These are phyloP conservation scores for Papilio machaon DNA, from an alignment of 1,140 invertebrate species.

Conservation along the genomic window DNA sequence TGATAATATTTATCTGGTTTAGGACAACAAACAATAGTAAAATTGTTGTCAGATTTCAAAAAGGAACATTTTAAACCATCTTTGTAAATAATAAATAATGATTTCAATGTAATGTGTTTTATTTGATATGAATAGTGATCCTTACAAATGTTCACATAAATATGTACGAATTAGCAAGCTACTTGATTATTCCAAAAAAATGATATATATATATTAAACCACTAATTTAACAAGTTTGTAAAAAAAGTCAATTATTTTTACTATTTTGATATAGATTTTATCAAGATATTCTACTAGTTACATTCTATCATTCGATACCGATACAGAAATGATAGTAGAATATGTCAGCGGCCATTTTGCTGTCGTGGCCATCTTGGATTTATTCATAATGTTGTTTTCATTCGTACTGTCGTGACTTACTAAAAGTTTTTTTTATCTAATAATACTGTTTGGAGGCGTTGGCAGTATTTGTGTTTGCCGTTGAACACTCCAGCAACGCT, in stretches of 20 bases:
- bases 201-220: not conserved
- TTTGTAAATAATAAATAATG: not conserved
- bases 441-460: constrained; percentile 80
- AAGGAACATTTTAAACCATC: not conserved
- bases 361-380: no score
- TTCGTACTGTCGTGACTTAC: no score
- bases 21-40: not conserved
- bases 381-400: no score
- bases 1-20: not conserved
- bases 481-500: constrained; percentile 84
- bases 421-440: not conserved
- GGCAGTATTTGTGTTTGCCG: constrained; percentile 83
- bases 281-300: no score
- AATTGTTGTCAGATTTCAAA: not conserved
- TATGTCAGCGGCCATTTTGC: no score
- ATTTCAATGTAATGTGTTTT: not conserved
- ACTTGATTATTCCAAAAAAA: not conserved
- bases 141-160: no score
- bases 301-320: no score
- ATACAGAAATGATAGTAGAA: no score
- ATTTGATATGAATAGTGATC: not conserved
- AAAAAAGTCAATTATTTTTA: no score
- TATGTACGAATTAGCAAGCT: no score
- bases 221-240: no score
- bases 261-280: no score